Evolutionary conservation across 1,140 invertebrate genomes (phyloP).

Genomic region (Drosophila nebulosa): DNA sequence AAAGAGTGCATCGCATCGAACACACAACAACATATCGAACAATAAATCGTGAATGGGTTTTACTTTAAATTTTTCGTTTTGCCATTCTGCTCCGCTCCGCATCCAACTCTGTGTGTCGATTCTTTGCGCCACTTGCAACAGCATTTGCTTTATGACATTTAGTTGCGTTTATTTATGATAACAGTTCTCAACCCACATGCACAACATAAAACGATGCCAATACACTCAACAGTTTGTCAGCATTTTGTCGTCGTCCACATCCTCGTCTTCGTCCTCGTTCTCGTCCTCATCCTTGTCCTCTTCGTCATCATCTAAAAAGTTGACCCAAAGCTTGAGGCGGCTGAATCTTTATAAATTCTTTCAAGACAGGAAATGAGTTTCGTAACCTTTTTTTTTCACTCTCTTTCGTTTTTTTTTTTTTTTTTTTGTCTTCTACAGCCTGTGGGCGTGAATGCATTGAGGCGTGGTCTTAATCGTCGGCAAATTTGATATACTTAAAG

Average conservation of each 20-base stretch:
- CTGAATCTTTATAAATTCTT: constrained; percentile 41
- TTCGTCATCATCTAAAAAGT: not conserved
- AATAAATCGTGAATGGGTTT: constrained; percentile 74
- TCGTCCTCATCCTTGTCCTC: not conserved
- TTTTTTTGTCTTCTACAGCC: constrained; percentile 16
- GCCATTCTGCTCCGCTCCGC: constrained; percentile 41
- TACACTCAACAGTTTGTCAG: constrained; percentile 67
- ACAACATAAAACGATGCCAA: constrained; percentile 15
- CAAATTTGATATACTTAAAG: constrained; percentile 64
- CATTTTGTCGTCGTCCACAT: constrained; percentile 65
- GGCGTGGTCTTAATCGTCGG: constrained; percentile 49
- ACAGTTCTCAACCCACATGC: constrained; percentile 36
- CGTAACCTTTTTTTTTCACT: constrained; percentile 26
- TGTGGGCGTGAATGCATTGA: constrained; percentile 57
- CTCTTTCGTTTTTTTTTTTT: not conserved
- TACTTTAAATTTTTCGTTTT: constrained; percentile 65
- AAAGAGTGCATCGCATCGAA: constrained; percentile 41
- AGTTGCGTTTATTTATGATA: constrained; percentile 75
- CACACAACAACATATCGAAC: constrained; percentile 49
- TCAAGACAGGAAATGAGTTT: constrained; percentile 65
- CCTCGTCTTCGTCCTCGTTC: not conserved
- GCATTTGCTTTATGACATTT: constrained; percentile 78
- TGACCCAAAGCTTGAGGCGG: constrained; percentile 69
- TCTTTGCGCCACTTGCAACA: constrained; percentile 65
- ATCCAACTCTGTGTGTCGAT: constrained; percentile 32